Base-by-base conservation (phyloP, 1,140 invertebrate species). In the Chrysomallon squamiferum region DNA sequence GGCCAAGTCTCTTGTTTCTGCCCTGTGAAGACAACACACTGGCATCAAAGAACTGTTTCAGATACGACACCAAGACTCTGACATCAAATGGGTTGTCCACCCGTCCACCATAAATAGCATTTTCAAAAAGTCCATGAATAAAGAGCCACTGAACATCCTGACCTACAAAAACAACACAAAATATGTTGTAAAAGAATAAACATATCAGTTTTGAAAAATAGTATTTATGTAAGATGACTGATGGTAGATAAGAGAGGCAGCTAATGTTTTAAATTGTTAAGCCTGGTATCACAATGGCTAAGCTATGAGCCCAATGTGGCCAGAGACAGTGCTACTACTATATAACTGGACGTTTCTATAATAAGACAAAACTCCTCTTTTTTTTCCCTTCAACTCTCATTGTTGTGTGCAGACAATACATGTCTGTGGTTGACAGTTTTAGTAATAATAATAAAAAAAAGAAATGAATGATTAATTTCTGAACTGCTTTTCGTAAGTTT, bases 51-150 rank as follows among this genome's bases (percentile, higher is more conserved):
- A 91, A 91, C 43, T 91, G 88, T n/a, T 86, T 78, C 2, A 96
- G 80, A 79, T 95, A 95, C 0, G 91, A 89, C 13, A 88, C 84
- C 27, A 97, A 80, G 2, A 95, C 91, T 50, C 89, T 84, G 59
- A 89, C 81, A 85, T 97, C 95, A 79, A 92, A 91, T 7, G 87
- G 79, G 73, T 95, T 94, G 79, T 96, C 94, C 7, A 97, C 88
- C 47, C 94, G 85, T 1, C 95, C 95, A 1, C 95, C 95, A 78
- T 96, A 97, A 62, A 96, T 91, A 0, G 93, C 92, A 60, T 91
- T 89, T 74, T 93, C 91, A 77, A 92, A 90, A 4, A 97, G 83
- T 7, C 94, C 94, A 73, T 91, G 91, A 43, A 96, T 86, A 67
- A 90, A 90, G 56, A 90, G 87, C 94, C 94, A 97, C 69, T 92